Base-by-base conservation (phyloP, 2,888 invertebrate genomes). In the Phengaris alcon region DNA sequence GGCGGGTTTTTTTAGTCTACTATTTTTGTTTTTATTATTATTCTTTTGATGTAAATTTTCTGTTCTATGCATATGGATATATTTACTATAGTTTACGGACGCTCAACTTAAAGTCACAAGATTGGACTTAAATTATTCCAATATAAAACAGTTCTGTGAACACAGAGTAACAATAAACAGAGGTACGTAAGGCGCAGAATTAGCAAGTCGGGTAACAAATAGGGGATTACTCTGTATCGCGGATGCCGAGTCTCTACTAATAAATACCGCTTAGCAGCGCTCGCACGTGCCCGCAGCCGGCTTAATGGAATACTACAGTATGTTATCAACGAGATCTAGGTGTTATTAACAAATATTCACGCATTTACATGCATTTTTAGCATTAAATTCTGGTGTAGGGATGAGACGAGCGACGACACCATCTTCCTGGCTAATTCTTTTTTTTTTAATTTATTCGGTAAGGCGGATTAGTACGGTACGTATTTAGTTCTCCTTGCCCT, bases 121-220 rank as follows among this genome's bases (percentile, higher is more conserved):
- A 64, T 64, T 9, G n/a, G n/a, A 57, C 8, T 22, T 5, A 22
- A 10, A 10, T 35, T 10, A 35, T 64, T 64, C 15, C n/a, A 48
- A 48, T 48, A 48, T 48, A 48, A 69, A 69, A 69, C 46, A 69
- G 15, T 46, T 48, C 44, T 48, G 48, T 6, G 46, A 51, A 22
- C 35, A 72, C 13, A 52, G 51, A 54, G 51, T 72, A 22, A 72
- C 54, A 54, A 72, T 72, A 72, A 72, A 72, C 72, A 72, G 72
- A 72, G 72, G 72, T 70, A 55, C 74, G 74, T 73, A 77, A 80
- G 77, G 78, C 77, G 76, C 75, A 76, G 76, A 75, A 77, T 79
- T 80, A 79, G 77, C 78, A 77, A 77, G 76, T 79, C 77, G 77
- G 76, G 78, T 80, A 80, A 79, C 79, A 78, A 80, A 80, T 75